Conservation (phyloP, 2,888 invertebrate species). For the Trisateles emortualis region DNA sequence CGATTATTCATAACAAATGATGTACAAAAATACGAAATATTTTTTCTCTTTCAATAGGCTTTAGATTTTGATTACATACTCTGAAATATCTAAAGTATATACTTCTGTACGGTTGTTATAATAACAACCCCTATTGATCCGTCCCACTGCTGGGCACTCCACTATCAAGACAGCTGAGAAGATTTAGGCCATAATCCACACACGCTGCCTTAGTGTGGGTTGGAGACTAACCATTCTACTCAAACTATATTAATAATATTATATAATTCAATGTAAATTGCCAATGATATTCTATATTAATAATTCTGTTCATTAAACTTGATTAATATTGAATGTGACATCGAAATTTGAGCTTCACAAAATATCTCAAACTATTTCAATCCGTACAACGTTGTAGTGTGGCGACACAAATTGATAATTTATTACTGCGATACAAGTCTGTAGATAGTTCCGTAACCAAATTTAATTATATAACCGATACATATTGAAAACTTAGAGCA, state of each 20-base stretch:
- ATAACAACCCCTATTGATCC: too few species aligned
- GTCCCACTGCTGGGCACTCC: too few species aligned
- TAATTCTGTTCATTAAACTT: background rate
- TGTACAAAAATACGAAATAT: background rate
- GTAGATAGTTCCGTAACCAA: constrained; percentile 18
- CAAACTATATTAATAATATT: too few species aligned
- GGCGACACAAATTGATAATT: constrained; percentile 20
- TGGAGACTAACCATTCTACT: too few species aligned
- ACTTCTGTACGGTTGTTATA: background rate
- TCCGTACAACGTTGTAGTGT: constrained; percentile 10
- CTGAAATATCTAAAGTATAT: background rate
- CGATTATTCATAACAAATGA: constrained; percentile 10
- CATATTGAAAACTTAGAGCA: constrained; percentile 31
- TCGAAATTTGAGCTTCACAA: background rate
- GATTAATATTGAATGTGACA: background rate
- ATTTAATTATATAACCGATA: constrained; percentile 30
- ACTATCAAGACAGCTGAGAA: too few species aligned
- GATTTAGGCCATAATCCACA: too few species aligned
- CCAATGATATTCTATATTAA: too few species aligned
- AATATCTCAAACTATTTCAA: constrained; percentile 13
- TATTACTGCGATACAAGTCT: constrained; percentile 18
- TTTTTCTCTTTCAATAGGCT: background rate
- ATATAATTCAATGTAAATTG: too few species aligned
- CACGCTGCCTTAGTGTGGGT: too few species aligned
- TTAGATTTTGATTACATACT: background rate